These are phyloP conservation scores for Rhagoletis pomonella DNA, from an alignment of 1,140 invertebrate genomes.

Conservation along the genomic window DNA sequence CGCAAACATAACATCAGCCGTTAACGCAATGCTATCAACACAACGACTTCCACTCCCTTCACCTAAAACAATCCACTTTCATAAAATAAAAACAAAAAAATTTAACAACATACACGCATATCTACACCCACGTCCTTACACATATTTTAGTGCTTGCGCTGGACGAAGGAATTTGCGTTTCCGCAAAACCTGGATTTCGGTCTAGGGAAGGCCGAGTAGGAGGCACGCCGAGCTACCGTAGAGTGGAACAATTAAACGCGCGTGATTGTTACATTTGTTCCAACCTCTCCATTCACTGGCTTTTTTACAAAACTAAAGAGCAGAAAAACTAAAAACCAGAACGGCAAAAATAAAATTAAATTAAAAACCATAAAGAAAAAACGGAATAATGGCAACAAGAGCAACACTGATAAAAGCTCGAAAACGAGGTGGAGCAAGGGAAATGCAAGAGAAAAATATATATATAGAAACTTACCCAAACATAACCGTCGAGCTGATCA, in stretches of 20 bases:
- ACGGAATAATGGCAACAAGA: neutral
- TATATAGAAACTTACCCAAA: neutral
- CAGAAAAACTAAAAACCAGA: conserved; percentile 35
- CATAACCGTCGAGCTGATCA: neutral
- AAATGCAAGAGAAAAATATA: neutral
- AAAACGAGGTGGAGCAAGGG: neutral
- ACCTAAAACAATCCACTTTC: neutral
- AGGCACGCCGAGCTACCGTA: neutral
- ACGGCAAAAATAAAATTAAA: conserved; percentile 3
- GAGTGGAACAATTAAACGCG: neutral
- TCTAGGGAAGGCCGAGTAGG: neutral
- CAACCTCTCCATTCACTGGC: neutral
- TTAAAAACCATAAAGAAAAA: conserved; percentile 7
- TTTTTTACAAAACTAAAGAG: neutral
- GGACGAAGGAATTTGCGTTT: neutral
- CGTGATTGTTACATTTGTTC: neutral
- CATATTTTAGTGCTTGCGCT: neutral
- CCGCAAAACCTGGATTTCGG: neutral
- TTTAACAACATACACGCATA: neutral
- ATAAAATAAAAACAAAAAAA: too few relatives aligned
- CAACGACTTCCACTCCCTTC: neutral
- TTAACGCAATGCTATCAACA: neutral
- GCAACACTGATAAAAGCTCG: neutral
- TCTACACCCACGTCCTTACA: neutral
- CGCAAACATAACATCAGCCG: neutral